These are phyloP conservation scores for Noturus placidus DNA, from an alignment of 2,113 vertebrate genomes.

Conservation along the genomic window DNA sequence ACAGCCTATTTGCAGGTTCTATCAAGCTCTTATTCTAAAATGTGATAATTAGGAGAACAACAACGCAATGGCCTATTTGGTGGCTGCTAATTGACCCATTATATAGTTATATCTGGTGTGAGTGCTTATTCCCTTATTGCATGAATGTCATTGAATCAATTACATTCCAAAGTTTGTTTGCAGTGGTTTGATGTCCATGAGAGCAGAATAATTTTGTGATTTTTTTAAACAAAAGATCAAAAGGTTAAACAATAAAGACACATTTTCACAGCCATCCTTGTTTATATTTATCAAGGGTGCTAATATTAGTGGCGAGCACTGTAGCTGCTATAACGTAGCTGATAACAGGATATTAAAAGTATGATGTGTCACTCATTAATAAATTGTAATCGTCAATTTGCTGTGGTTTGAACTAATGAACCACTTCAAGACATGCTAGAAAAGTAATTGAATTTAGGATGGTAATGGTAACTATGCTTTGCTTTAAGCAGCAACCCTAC, in stretches of 20 bases:
- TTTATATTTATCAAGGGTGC: too few relatives aligned
- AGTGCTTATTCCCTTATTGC: not conserved
- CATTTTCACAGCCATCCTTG: too few relatives aligned
- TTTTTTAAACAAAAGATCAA: too few relatives aligned
- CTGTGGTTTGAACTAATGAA: not conserved
- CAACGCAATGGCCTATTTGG: not conserved
- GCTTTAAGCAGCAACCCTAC: not conserved
- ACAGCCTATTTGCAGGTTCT: not conserved
- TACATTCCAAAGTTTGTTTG: not conserved
- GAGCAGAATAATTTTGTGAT: too few relatives aligned
- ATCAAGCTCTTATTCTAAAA: not conserved
- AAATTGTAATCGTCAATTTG: not conserved
- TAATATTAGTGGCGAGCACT: too few relatives aligned
- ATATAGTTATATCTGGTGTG: not conserved
- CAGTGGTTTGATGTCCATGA: too few relatives aligned
- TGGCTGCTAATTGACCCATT: not conserved
- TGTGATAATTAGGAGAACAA: not conserved
- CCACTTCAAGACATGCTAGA: not conserved
- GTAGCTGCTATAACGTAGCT: not conserved
- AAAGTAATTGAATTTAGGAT: not conserved
- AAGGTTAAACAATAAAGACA: too few relatives aligned
- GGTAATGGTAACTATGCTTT: not conserved
- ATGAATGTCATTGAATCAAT: not conserved
- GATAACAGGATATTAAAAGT: not conserved
- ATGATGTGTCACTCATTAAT: not conserved